These are phyloP conservation scores for Henricia sp. DNA, from an alignment of 53 echinoderm and acorn worm genomes.

Conservation along the genomic window DNA sequence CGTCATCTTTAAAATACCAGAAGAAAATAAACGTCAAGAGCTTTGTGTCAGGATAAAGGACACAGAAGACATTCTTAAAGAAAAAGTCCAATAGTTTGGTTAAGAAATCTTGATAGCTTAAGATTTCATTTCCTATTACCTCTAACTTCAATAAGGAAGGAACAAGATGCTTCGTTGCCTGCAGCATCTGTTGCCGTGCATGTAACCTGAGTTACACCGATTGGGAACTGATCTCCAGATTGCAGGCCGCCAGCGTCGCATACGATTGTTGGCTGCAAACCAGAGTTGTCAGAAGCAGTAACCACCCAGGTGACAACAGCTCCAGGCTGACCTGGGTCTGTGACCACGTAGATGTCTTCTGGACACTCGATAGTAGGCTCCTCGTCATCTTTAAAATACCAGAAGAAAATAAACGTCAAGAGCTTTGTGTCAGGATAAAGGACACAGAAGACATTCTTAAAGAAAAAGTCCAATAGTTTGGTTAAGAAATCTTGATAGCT, in stretches of 20 bases:
- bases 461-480: no score
- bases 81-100: no score
- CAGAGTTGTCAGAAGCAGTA: constrained; percentile 12
- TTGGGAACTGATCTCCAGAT: neutral
- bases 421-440: no score
- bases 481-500: no score
- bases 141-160: neutral
- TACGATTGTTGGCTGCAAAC: neutral
- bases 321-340: constrained; percentile 14
- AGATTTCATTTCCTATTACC: neutral
- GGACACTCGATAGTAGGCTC: neutral
- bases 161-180: constrained; percentile 6
- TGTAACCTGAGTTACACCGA: neutral
- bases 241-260: no score
- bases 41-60: no score
- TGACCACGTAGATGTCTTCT: neutral
- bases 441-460: no score
- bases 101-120: no score
- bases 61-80: no score
- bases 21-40: no score
- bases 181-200: neutral
- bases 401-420: no score
- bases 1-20: neutral
- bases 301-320: neutral
- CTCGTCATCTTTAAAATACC: neutral